Evolutionary conservation across 2,888 invertebrate species (phyloP).

Genomic region (Argyresthia goedartella): DNA sequence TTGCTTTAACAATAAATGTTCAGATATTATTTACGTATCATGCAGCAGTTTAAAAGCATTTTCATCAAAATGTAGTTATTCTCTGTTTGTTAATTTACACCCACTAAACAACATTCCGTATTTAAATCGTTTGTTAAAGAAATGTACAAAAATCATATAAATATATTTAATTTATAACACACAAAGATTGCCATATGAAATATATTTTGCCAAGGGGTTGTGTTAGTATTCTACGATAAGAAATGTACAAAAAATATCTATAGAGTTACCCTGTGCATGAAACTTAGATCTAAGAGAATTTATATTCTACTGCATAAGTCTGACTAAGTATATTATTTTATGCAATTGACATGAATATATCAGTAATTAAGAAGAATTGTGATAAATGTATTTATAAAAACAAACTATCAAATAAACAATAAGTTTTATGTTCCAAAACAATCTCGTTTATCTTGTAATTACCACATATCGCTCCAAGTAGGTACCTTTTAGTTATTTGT

Average conservation of each 20-base stretch:
- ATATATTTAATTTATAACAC: conserved; percentile 5
- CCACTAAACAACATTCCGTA: neutral
- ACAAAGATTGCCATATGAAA: conserved; percentile 48
- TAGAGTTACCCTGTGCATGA: conserved; percentile 49
- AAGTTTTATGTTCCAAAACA: conserved; percentile 5
- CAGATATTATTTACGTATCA: no score
- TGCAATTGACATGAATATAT: conserved; percentile 31
- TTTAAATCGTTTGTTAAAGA: no score
- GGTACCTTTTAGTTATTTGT: no score
- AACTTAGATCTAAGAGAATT: conserved; percentile 49
- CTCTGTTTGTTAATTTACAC: no score
- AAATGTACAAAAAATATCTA: conserved; percentile 42
- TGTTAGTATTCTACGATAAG: conserved; percentile 31
- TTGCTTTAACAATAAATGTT: no score
- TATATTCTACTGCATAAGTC: conserved; percentile 58
- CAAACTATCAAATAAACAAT: conserved; percentile 9
- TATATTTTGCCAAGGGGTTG: conserved; percentile 58
- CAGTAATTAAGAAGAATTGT: conserved; percentile 44
- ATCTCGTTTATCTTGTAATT: no score
- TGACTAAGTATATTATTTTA: conserved; percentile 50
- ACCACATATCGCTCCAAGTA: no score
- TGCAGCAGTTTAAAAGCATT: no score
- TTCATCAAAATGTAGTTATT: no score
- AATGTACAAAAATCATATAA: neutral
- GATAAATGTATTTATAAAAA: conserved; percentile 55